These are phyloP conservation scores for Drosophila burlai DNA, from an alignment of 1,140 invertebrate species.

Conservation along the genomic window DNA sequence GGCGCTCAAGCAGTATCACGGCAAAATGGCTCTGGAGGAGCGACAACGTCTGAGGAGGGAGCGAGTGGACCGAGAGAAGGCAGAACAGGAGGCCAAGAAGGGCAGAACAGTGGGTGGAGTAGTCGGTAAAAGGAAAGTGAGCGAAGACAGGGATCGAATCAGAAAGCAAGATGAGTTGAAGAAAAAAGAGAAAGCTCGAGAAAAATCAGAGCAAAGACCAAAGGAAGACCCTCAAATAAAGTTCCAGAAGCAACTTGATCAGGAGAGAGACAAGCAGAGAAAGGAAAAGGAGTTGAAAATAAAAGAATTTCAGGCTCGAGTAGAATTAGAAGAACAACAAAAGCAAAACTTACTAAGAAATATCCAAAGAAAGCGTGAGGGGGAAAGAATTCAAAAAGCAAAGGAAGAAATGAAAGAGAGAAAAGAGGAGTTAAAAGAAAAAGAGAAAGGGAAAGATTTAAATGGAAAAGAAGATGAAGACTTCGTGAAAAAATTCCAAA, in stretches of 20 bases:
- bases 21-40: background rate
- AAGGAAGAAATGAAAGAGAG: too few relatives aligned
- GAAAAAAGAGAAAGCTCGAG: background rate
- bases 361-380: too few relatives aligned
- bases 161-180: background rate
- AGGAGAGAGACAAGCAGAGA: background rate
- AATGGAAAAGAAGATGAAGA: too few relatives aligned
- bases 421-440: too few relatives aligned
- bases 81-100: background rate
- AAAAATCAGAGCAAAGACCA: background rate
- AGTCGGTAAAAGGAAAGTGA: rapidly evolving
- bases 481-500: too few relatives aligned
- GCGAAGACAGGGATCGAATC: background rate
- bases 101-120: background rate
- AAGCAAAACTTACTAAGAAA: too few relatives aligned
- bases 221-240: too few relatives aligned
- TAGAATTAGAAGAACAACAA: background rate
- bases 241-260: too few relatives aligned
- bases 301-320: background rate
- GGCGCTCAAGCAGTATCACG: background rate
- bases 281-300: background rate
- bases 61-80: background rate
- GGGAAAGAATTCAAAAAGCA: too few relatives aligned
- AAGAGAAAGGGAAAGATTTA: too few relatives aligned
- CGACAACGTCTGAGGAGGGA: background rate